These are phyloP conservation scores for Prietella phreatophila DNA, from an alignment of 2,113 vertebrate genomes.

Conservation along the genomic window DNA sequence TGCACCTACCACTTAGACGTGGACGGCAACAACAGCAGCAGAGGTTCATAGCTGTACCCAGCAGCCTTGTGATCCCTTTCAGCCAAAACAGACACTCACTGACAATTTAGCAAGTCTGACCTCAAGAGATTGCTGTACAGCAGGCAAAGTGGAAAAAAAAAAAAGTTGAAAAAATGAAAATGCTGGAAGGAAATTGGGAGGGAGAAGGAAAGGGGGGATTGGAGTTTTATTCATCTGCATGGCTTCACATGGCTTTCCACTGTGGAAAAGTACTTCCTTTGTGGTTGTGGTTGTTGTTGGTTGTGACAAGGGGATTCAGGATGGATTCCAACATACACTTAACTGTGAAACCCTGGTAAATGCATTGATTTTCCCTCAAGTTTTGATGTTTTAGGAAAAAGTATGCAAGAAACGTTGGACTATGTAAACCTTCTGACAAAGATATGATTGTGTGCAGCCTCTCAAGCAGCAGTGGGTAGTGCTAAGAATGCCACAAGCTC, in stretches of 20 bases:
- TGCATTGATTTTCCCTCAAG: slow-evolving; percentile 48
- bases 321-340: slow-evolving; percentile 52
- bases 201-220: slow-evolving; percentile 39
- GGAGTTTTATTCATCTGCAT: slow-evolving; percentile 27
- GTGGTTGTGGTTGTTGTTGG: slow-evolving; percentile 34
- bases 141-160: slow-evolving; percentile 46
- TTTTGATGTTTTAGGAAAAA: slow-evolving; percentile 55
- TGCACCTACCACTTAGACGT: slow-evolving; percentile 60
- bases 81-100: slow-evolving; percentile 59
- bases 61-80: slow-evolving; percentile 60
- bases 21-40: slow-evolving; percentile 69
- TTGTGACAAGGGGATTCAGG: slow-evolving; percentile 56
- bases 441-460: slow-evolving; percentile 52
- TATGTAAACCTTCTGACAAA: slow-evolving; percentile 61
- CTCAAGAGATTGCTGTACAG: slow-evolving; percentile 67
- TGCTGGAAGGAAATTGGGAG: slow-evolving; percentile 49
- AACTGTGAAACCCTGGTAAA: slow-evolving; percentile 55
- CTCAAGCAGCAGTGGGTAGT: slow-evolving; percentile 27
- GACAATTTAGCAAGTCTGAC: slow-evolving; percentile 65
- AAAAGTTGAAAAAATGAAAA: slow-evolving; percentile 41
- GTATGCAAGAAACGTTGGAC: slow-evolving; percentile 56
- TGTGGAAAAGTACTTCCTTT: slow-evolving; percentile 66
- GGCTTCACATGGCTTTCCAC: slow-evolving; percentile 58
- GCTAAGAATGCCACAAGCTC: not conserved
- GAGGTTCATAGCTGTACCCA: slow-evolving; percentile 65